Base-by-base conservation (phyloP, 2,113 vertebrate species). In the Tupaia chinensis region DNA sequence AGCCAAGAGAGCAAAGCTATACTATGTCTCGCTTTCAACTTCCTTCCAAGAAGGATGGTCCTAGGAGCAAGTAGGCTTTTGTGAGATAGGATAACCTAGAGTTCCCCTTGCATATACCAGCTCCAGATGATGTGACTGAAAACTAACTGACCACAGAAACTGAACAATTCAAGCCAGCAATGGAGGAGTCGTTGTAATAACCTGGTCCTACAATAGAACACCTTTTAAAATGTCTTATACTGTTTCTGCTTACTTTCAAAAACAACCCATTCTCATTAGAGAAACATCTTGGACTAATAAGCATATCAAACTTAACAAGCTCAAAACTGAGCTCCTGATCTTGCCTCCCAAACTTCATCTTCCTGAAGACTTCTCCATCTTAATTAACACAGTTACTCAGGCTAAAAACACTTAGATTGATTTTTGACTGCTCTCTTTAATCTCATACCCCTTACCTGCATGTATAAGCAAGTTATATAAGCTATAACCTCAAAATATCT, bases 191-290 rank as follows among this genome's bases (percentile, higher is more conserved):
- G 4, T 90, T 81, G 22, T 54, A 95, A 94, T 68, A 94, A 94
- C 60, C 53, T 89, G 68, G 32, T 63, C 78, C 25, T 66, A 87
- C 73, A 93, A 88, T 16, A 96, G 86, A 81, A 88, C 91, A 60
- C 32, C 53, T 93, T 95, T 91, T 85, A 77, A 91, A 85, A 91
- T 58, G 54, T 23, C 86, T n/a, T 94, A 87, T 60, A 92, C 85
- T 94, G 77, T 88, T 85, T 95, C 76, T 72, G 58, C 63, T 53
- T 76, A 83, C 91, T 91, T 95, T 96, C 32, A 85, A 78, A 96
- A 96, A 84, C 53, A 96, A 93, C 81, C 32, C 69, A 34, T 93
- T 88, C 77, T 94, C 29, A 32, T 83, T 88, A 81, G 29, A 94
- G 72, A 81, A 94, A 68, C 53, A 76, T 72, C 34, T 88, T 95